Percentiles rank a stretch among this genome's conserved stretches.
Evolutionary conservation across 2,888 invertebrate species (phyloP).

Genomic region (Diplolepis rosae): DNA sequence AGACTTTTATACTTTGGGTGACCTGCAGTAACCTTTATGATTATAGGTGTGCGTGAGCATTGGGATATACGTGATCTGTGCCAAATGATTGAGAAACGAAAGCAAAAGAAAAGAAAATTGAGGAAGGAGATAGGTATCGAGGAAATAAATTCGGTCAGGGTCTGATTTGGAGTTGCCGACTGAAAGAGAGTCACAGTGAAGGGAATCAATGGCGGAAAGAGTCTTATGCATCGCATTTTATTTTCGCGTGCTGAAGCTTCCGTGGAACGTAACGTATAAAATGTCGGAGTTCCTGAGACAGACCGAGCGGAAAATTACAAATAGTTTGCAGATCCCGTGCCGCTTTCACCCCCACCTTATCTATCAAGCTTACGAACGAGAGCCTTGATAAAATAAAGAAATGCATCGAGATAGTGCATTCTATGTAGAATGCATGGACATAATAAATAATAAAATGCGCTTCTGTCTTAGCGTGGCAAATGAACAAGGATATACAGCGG

Average conservation of each 20-base stretch:
- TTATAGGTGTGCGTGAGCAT: not conserved
- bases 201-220: constrained; percentile 19
- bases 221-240: constrained; percentile 36
- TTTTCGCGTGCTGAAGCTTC: constrained; percentile 49
- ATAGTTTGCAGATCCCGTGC: constrained; percentile 37
- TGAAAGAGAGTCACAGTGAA: constrained; percentile 19
- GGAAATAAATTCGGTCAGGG: constrained; percentile 7
- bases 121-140: not conserved
- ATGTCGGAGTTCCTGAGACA: constrained; percentile 47
- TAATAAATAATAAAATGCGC: constrained; percentile 44
- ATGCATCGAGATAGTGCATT: constrained; percentile 36
- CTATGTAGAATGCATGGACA: constrained; percentile 27
- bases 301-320: constrained; percentile 33
- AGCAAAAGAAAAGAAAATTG: not conserved
- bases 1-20: not conserved
- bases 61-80: not conserved
- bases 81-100: not conserved
- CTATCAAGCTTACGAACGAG: constrained; percentile 18
- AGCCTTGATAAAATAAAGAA: constrained; percentile 41
- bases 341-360: constrained; percentile 38
- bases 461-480: constrained; percentile 39
- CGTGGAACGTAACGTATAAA: constrained; percentile 48
- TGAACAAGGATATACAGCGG: constrained; percentile 22
- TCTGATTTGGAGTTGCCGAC: not conserved
- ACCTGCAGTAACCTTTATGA: not conserved